Evolutionary conservation across 2,113 vertebrate species (phyloP).

Genomic region (Paramisgurnus dabryanus): DNA sequence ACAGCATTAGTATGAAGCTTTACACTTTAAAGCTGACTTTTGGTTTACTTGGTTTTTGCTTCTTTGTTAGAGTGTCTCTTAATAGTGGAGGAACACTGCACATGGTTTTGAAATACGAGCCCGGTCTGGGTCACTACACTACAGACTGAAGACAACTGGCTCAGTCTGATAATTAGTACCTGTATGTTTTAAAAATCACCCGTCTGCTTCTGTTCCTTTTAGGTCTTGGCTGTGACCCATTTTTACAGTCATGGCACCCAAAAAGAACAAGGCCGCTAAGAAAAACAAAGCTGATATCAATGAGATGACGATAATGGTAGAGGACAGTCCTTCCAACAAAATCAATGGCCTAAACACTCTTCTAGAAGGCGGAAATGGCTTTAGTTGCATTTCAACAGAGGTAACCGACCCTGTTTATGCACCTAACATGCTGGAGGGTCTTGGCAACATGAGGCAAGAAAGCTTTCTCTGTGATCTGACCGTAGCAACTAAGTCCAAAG

Average conservation of each 20-base stretch:
- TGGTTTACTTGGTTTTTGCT: not conserved
- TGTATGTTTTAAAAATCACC: not conserved
- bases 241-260: conserved; percentile 93
- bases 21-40: not conserved
- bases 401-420: conserved; percentile 87
- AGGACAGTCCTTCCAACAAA: conserved; percentile 89
- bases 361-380: conserved; percentile 91
- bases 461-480: conserved; percentile 94
- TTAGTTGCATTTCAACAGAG: conserved; percentile 95
- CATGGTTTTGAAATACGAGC: not conserved
- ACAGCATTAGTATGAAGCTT: not conserved
- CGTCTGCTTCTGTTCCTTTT: conserved; percentile 6
- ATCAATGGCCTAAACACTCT: conserved; percentile 89
- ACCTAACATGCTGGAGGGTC: conserved; percentile 90
- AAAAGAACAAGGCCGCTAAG: conserved; percentile 92
- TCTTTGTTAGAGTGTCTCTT: not conserved
- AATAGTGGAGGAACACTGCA: not conserved
- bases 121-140: not conserved
- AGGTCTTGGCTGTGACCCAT: conserved; percentile 81
- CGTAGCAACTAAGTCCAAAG: conserved; percentile 93
- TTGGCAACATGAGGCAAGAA: conserved; percentile 92
- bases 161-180: not conserved
- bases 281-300: conserved; percentile 92
- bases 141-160: not conserved
- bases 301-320: conserved; percentile 91